Percentiles rank a stretch among this genome's conserved stretches.
Evolutionary conservation across 2,888 invertebrate genomes (phyloP).

Genomic region (Nasonia oneida): DNA sequence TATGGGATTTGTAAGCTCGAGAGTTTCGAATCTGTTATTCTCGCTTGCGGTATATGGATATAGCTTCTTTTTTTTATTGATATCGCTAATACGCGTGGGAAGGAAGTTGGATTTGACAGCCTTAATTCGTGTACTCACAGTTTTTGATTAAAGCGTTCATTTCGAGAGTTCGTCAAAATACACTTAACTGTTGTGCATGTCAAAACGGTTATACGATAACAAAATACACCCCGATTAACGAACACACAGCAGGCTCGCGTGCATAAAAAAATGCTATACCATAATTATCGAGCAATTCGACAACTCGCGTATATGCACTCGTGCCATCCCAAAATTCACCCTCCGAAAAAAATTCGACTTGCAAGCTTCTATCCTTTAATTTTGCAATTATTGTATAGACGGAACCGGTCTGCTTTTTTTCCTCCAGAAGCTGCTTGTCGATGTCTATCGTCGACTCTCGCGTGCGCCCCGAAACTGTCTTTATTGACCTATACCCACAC

Average conservation of each 20-base stretch:
- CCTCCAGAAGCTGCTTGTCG: conserved; percentile 51
- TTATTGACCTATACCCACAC: conserved; percentile 2
- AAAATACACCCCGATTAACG: no score
- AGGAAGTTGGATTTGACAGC: background rate
- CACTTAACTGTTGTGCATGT: no score
- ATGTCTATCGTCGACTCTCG: conserved; percentile 41
- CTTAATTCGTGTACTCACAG: no score
- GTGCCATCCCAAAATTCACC: background rate
- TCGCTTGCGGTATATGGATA: background rate
- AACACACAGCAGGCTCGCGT: no score
- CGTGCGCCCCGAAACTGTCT: conserved; percentile 28
- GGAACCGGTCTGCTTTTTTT: background rate
- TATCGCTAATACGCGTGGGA: background rate
- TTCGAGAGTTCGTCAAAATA: no score
- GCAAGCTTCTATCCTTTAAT: conserved; percentile 38
- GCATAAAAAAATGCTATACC: background rate
- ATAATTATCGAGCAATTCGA: background rate
- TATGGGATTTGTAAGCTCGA: background rate
- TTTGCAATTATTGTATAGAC: conserved; percentile 27
- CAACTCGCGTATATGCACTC: background rate
- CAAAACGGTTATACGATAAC: no score
- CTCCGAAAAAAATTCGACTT: background rate
- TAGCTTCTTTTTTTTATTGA: background rate
- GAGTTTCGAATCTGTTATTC: background rate
- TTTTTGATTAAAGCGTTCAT: no score